Base-by-base conservation (phyloP, 1,140 invertebrate species). In the Anthonomus grandis region DNA sequence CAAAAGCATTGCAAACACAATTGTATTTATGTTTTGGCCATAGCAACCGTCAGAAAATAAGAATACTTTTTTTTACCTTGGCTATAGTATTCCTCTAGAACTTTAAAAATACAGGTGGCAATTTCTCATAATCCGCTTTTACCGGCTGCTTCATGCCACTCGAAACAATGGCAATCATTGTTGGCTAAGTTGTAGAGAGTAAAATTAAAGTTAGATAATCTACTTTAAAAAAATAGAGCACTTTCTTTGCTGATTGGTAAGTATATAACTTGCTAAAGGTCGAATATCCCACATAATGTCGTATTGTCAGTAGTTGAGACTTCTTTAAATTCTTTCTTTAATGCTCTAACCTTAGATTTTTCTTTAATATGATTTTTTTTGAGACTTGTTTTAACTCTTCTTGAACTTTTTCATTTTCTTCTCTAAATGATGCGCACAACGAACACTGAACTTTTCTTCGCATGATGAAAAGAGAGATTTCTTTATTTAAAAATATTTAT, bases 21-120 rank as follows among this genome's bases (percentile, higher is more conserved):
- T 38, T 8, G 37, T 38, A 38, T 38, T 38, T 38, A n/a, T 13
- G 13, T 38, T 38, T 38, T 38, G 37, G 37, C 37, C 37, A 38
- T 38, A 38, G 13, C 37, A 38, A 5, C 37, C 37, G 37, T 38
- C 37, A 31, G 27, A 31, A 31, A 31, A 31, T n/a, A 31, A 31
- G n/a, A 31, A 31, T 8, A 6, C n/a, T 31, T 31, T 31, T n/a
- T 31, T 31, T 38, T 38, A 38, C 17, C 6, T 8, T 6, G 37
- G 37, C 37, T 38, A 38, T 4, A 38, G 37, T 38, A 38, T 38
- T 38, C 5, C 5, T 38, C 27, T 31, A 31, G n/a, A 31, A 31
- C 27, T 31, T 31, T 31, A 31, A 31, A 31, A 31, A 31, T 31
- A 31, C 27, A 31, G 27, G n/a, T 31, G 27, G 27, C 27, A 31